Evolutionary conservation across 2,113 vertebrate species (phyloP).

Genomic region (Stercorarius parasiticus): DNA sequence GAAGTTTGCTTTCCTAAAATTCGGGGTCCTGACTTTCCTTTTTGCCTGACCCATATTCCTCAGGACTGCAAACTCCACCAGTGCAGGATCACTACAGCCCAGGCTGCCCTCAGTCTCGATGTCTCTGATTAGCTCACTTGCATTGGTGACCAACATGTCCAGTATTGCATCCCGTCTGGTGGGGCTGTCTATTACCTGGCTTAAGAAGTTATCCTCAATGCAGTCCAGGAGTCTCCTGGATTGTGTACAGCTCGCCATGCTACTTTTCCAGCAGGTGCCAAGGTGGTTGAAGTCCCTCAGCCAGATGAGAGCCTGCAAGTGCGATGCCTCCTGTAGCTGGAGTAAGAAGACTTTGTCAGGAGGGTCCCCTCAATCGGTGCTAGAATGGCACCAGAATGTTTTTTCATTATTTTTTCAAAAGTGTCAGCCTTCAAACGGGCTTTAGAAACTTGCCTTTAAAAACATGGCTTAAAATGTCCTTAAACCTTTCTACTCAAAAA

Average conservation of each 20-base stretch:
- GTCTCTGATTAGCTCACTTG: not conserved
- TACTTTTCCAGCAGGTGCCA: not conserved
- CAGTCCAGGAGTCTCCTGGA: not conserved
- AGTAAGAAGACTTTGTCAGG: not conserved
- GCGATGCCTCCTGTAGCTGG: not conserved
- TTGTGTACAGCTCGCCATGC: accelerated
- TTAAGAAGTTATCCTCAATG: not conserved
- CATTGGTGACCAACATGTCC: not conserved
- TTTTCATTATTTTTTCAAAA: not conserved
- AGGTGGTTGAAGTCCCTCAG: not conserved
- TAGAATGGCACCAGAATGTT: not conserved
- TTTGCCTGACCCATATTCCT: not conserved
- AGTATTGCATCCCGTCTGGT: not conserved
- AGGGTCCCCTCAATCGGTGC: accelerated
- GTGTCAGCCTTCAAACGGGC: not conserved
- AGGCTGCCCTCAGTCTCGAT: not conserved
- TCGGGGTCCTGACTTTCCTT: not conserved
- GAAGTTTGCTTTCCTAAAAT: not conserved
- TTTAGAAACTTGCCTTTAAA: not conserved
- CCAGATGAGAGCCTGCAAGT: accelerated
- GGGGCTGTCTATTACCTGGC: not conserved
- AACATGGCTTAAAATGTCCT: not conserved
- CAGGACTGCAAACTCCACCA: not conserved
- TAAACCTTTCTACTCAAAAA: not conserved
- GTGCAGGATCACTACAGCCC: not conserved